A percentile compares a stretch with the other conserved stretches of the same genome.
Conservation (phyloP, 2,113 vertebrate species). For the Pomatostomus ruficeps region DNA sequence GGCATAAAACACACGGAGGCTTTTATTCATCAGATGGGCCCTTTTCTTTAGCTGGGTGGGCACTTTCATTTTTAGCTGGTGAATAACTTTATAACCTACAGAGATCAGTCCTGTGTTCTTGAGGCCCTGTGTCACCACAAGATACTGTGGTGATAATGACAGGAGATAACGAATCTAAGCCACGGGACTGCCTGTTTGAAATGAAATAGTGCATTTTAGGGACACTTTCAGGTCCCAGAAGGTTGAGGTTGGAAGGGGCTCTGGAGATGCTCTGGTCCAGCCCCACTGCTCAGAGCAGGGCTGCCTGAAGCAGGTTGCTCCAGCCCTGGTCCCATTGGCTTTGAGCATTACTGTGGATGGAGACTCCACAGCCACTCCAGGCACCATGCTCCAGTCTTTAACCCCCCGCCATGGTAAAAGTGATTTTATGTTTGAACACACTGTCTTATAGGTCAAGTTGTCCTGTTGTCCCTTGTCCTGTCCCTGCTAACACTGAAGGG, state of each 20-base stretch:
- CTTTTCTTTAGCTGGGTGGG: not conserved
- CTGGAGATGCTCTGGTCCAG: not conserved
- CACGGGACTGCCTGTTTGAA: not conserved
- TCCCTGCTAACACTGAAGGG: not conserved
- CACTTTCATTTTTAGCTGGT: not conserved
- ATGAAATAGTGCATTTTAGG: not conserved
- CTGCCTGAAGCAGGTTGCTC: not conserved
- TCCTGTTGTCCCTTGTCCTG: not conserved
- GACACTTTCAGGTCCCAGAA: not conserved
- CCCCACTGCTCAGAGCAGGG: not conserved
- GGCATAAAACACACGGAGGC: not conserved
- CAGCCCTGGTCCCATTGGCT: not conserved
- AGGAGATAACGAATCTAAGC: not conserved
- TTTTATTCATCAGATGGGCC: not conserved
- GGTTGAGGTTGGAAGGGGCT: not conserved
- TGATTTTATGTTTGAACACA: not conserved
- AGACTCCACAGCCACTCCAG: not conserved
- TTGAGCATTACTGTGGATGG: not conserved
- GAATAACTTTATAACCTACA: accelerated
- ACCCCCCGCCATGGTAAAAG: not conserved
- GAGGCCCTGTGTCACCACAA: not conserved
- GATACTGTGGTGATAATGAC: not conserved
- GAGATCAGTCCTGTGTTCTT: not conserved
- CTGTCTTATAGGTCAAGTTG: not conserved
- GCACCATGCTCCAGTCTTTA: not conserved